Evolutionary conservation across 1,140 invertebrate species (phyloP).

Genomic region (Musca vetustissima): DNA sequence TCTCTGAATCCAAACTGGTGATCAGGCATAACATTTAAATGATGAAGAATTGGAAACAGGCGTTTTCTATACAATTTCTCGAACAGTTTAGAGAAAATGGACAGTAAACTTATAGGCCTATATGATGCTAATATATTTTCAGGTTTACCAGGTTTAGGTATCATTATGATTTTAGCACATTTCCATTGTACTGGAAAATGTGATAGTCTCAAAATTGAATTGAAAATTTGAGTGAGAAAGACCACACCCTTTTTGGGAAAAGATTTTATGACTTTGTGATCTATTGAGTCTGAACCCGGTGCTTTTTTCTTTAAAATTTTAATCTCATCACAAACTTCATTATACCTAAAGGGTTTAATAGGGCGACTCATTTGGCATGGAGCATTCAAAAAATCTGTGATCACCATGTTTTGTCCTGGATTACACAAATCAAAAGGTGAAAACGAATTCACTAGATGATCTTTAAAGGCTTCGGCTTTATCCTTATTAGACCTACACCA

Average conservation of each 20-base stretch:
- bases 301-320: not conserved
- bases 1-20: conserved; percentile 1
- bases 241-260: not conserved
- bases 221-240: not conserved
- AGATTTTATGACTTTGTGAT: not conserved
- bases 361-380: not conserved
- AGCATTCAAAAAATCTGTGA: not conserved
- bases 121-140: not conserved
- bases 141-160: not conserved
- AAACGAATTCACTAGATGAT: not conserved
- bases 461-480: not conserved
- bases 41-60: not conserved
- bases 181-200: not conserved
- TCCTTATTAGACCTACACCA: not conserved
- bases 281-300: not conserved
- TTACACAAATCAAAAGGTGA: not conserved
- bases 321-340: not conserved
- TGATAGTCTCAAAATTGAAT: not conserved
- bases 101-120: not conserved
- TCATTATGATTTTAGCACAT: not conserved
- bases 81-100: not conserved
- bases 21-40: not conserved
- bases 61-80: not conserved
- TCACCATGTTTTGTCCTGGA: not conserved
- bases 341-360: not conserved